These are phyloP conservation scores for Enteromius fasciolatus DNA, from an alignment of 2,797 vertebrate genomes.

Conservation along the genomic window DNA sequence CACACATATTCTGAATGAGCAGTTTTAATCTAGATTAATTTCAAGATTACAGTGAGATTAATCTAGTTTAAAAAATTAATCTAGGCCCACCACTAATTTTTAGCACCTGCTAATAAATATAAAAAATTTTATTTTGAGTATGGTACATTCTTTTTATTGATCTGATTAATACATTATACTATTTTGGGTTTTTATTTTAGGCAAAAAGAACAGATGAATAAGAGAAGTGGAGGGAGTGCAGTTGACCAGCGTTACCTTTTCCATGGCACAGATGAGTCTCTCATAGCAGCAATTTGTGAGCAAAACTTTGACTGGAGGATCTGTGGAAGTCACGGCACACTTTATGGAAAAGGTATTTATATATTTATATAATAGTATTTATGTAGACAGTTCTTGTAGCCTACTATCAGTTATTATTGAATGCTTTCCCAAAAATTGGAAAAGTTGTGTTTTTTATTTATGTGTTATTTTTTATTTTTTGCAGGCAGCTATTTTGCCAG, in stretches of 20 bases:
- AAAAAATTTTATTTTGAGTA: background rate
- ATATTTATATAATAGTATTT: background rate
- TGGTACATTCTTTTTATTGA: background rate
- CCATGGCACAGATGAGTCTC: constrained; percentile 75
- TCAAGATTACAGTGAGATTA: too few species aligned
- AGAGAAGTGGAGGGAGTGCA: constrained; percentile 64
- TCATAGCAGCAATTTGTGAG: constrained; percentile 78
- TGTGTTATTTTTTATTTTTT: background rate
- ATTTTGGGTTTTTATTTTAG: constrained; percentile 60
- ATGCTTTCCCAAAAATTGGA: background rate
- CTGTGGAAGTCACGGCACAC: constrained; percentile 75
- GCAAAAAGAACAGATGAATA: constrained; percentile 81
- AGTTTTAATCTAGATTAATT: too few species aligned
- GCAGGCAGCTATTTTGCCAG: constrained; percentile 94
- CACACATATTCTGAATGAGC: too few species aligned
- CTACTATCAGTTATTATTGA: background rate
- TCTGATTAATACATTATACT: background rate
- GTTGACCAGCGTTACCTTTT: constrained; percentile 76
- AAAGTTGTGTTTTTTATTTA: background rate
- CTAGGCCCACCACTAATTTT: too few species aligned
- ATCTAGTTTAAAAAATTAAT: too few species aligned
- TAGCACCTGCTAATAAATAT: too few species aligned
- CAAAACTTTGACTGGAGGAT: constrained; percentile 87
- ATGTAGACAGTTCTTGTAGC: background rate
- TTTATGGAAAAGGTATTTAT: constrained; percentile 78